Base-by-base conservation (phyloP, 2,797 vertebrate genomes). In the Eospalax fontanierii region DNA sequence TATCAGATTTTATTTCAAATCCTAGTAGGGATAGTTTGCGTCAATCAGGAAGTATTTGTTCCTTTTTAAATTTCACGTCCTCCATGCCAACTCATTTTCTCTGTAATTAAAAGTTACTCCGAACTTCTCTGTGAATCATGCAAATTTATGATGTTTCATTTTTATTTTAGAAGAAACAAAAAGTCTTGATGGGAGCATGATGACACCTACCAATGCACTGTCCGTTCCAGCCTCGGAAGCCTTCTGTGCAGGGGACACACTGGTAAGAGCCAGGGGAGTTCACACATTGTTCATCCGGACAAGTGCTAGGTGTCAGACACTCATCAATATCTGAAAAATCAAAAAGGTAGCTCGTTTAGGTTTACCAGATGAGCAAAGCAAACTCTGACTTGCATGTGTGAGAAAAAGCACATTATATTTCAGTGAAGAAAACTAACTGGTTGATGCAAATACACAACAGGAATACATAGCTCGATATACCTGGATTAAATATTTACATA, bases 231-330 rank as follows among this genome's bases (percentile, higher is more conserved):
- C 98, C 99, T 96, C 98, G 97, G 97, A 99, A 99, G 12, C 99
- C 99, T 70, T 98, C 96, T 28, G 98, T 98, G 98, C 99, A 99
- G 83, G 99, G 98, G 89, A 99, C 98, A 86, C 99, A 99, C 76
- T 98, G 98, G 97, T 99, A 99, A 80, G 99, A 99, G 30, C 99
- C 99, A 0, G 98, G 99, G 95, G 98, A 98, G 89, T 99, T 99
- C 95, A 98, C 93, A 57, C 99, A 99, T 96, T 99, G 99, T 28
- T 99, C 99, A 90, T 99, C 99, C 0, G 99, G 99, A 98, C 99
- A 99, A 71, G 98, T 98, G 28, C 96, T 97, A 90, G 97, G 96
- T 83, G 98, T 97, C 96, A 97, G 96, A 97, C 99, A 99, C 97
- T 99, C 99, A 97, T 99, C 98, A 1, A 99, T 97, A 97, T 99